Conservation (phyloP, 1,140 invertebrate species). For the Contarinia nasturtii region DNA sequence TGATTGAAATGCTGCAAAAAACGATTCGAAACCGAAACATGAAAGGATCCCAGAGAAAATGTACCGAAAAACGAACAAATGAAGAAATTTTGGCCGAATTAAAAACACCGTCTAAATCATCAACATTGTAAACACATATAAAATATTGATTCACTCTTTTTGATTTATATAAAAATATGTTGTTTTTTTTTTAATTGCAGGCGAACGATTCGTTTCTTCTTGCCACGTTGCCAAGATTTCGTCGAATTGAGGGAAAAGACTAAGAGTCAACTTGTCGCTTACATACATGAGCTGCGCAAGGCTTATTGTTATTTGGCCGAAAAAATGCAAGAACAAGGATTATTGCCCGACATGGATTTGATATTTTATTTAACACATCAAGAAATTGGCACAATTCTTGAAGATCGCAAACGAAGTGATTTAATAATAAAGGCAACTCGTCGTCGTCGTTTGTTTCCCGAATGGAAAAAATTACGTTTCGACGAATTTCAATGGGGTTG, state of each 20-base stretch:
- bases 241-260: conserved; percentile 44
- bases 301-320: conserved; percentile 35
- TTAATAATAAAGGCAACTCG: conserved; percentile 33
- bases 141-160: conserved; percentile 10
- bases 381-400: conserved; percentile 40
- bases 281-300: conserved; percentile 37
- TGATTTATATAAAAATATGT: conserved; percentile 20
- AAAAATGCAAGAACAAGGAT: conserved; percentile 35
- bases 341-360: conserved; percentile 41
- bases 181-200: conserved; percentile 17
- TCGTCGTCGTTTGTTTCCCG: conserved; percentile 33
- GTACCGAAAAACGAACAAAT: conserved; percentile 9
- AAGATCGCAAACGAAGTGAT: conserved; percentile 10
- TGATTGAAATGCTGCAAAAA: conserved; percentile 41
- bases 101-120: conserved; percentile 26
- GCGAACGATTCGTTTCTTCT: conserved; percentile 20
- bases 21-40: conserved; percentile 10
- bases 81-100: conserved; percentile 25
- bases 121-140: conserved; percentile 22
- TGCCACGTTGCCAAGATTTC: conserved; percentile 35
- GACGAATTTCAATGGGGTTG: conserved; percentile 40
- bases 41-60: conserved; percentile 5
- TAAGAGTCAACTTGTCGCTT: conserved; percentile 39
- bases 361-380: conserved; percentile 47
- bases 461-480: conserved; percentile 38